A percentile compares a stretch with the other conserved stretches of the same genome.
Evolutionary conservation across 2,888 invertebrate species (phyloP).

Genomic region (Andrena haemorrhoa): DNA sequence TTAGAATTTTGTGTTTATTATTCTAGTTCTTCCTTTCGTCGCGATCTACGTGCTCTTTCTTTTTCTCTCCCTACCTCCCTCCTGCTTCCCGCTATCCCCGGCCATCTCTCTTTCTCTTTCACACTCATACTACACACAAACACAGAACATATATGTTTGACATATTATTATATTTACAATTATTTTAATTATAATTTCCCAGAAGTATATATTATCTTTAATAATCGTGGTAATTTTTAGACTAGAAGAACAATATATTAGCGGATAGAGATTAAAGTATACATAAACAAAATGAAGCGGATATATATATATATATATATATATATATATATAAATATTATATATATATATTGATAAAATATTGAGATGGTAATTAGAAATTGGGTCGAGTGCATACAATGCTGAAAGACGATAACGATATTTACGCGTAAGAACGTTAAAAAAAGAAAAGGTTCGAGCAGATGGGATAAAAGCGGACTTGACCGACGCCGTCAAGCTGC

Average conservation of each 20-base stretch:
- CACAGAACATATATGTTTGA: conserved; percentile 75
- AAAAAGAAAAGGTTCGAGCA: conserved; percentile 64
- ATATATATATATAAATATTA: conserved; percentile 71
- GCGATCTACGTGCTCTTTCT: conserved; percentile 3
- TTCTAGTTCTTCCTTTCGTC: conserved; percentile 64
- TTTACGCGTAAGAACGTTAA: conserved; percentile 66
- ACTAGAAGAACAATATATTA: conserved; percentile 83
- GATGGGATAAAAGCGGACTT: conserved; percentile 73
- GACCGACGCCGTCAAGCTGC: conserved; percentile 73
- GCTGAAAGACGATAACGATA: conserved; percentile 74
- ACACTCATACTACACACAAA: conserved; percentile 52
- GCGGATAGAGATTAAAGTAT: conserved; percentile 82
- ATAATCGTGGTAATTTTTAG: conserved; percentile 83
- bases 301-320: conserved; percentile 71
- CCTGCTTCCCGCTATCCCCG: background rate
- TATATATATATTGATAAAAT: conserved; percentile 81
- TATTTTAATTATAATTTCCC: conserved; percentile 74
- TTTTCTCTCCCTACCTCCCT: conserved; percentile 31
- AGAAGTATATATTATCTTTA: conserved; percentile 79
- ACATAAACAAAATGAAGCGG: conserved; percentile 80
- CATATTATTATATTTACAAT: conserved; percentile 77
- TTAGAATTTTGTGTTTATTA: conserved; percentile 77
- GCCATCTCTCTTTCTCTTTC: conserved; percentile 11
- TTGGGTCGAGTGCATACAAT: conserved; percentile 81
- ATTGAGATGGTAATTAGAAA: conserved; percentile 82